Evolutionary conservation across 2,888 invertebrate genomes (phyloP), one percentile per base, ranked within the genome.

Genomic region (Scelioninae gen. 1): DNA sequence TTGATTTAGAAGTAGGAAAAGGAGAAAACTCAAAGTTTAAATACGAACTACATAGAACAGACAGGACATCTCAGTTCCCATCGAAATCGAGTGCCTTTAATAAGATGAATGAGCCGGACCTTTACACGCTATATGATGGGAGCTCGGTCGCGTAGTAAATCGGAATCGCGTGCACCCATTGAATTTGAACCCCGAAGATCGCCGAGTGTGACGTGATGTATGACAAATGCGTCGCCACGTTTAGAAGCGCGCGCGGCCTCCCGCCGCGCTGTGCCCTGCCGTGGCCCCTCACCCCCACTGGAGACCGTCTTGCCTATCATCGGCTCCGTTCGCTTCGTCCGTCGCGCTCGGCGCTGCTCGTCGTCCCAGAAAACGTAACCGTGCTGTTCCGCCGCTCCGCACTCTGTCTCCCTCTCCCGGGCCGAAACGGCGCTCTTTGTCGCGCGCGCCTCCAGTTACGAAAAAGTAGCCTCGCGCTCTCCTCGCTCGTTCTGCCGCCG

Each of bases 181-280:
- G 56, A 56, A 56, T n/a, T n/a, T n/a, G n/a, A n/a, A n/a, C 56
- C 34, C 4, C 53, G 32, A 56, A 38, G 56, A 56, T 56, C 38
- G 56, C 38, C 34, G 56, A 31, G 56, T 15, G 34, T 56, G 15
- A 34, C 56, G 58, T 58, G 58, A 58, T 40, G 58, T 40, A 16
- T 58, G 40, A 58, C 58, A 23, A 58, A 58, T 58, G 40, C 58
- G 6, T 58, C 58, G 58, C 58, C 63, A 38, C 38, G 47, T 63
- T 63, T 63, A 49, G 49, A 16, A 63, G 47, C 47, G 10, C 63
- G 34, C 63, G 49, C 63, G 47, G 49, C 34, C 63, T 63, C 63
- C 63, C 63, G 63, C 63, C 63, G 49, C 56, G 56, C 40, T 58
- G 11, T 15, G 13, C 23, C 40, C 23, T 16, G 40, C 23, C 56